Evolutionary conservation across 2,797 vertebrate species (phyloP).

Genomic region (Prionace glauca): DNA sequence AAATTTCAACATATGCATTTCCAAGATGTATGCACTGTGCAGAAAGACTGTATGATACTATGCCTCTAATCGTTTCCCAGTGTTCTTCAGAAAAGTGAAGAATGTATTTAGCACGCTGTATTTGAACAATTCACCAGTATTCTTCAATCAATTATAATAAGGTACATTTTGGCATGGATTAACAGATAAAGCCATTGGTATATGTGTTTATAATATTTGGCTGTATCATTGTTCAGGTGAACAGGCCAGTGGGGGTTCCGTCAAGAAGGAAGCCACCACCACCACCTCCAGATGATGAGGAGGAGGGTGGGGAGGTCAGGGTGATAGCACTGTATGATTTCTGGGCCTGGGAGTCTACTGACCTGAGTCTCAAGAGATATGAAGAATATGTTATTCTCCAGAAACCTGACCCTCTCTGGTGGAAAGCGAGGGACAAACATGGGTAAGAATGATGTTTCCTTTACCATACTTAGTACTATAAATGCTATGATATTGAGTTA

Average conservation of each 20-base stretch:
- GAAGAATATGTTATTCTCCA: slow-evolving; percentile 73
- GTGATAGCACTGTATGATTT: slow-evolving; percentile 79
- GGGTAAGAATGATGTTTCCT: slow-evolving; percentile 57
- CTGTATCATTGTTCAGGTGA: slow-evolving; percentile 50
- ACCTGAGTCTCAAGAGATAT: slow-evolving; percentile 63
- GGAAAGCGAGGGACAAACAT: slow-evolving; percentile 69
- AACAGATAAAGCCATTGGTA: background rate
- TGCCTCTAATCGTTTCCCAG: background rate
- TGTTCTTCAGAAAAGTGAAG: background rate
- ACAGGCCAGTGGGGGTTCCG: slow-evolving; percentile 44
- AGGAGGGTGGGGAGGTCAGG: slow-evolving; percentile 45
- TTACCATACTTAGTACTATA: background rate
- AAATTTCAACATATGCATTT: background rate
- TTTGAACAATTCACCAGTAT: background rate
- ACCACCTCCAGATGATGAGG: slow-evolving; percentile 48
- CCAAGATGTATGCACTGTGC: background rate
- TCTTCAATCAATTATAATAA: slow-evolving; percentile 6
- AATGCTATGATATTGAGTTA: background rate
- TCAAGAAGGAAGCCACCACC: slow-evolving; percentile 67
- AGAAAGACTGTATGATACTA: background rate
- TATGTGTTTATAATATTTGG: background rate
- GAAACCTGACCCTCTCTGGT: slow-evolving; percentile 75
- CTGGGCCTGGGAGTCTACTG: slow-evolving; percentile 62
- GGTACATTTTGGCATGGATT: background rate
- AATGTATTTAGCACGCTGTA: background rate